A percentile compares a stretch with the other conserved stretches of the same genome.
phyloP scores from a whole-genome alignment of 2,113 vertebrate species.

The Leptocoma aspasia region DNA sequence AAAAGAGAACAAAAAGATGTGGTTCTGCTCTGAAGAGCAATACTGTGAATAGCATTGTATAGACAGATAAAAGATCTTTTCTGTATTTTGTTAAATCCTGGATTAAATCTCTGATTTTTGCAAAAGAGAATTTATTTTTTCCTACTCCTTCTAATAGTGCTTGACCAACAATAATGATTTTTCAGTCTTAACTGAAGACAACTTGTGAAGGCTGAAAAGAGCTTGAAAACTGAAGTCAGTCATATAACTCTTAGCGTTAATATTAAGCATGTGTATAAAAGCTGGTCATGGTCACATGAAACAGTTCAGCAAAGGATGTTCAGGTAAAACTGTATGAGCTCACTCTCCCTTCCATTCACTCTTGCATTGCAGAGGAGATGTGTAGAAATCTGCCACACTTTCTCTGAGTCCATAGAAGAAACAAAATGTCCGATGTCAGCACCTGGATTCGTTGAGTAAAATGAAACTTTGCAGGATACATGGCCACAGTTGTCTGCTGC shows the following conservation, averaged over 20 bases:
- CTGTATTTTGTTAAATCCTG: not conserved
- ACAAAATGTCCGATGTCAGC: rapidly evolving
- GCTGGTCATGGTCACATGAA: not conserved
- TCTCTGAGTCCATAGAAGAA: not conserved
- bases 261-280: not conserved
- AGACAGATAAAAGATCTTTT: not conserved
- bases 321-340: not conserved
- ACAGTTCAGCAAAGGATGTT: not conserved
- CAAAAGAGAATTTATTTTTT: not conserved
- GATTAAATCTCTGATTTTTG: not conserved
- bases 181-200: not conserved
- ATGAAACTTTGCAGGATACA: not conserved
- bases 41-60: not conserved
- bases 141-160: not conserved
- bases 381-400: not conserved
- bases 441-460: not conserved
- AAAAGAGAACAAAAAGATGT: not conserved
- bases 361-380: not conserved
- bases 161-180: not conserved
- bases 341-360: not conserved
- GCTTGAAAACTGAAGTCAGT: not conserved
- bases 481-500: not conserved
- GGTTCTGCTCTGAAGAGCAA: not conserved
- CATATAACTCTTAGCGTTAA: not conserved
- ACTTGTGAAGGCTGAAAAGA: not conserved